Conservation (phyloP, 2,888 invertebrate species). For the Diaphora mendica region DNA sequence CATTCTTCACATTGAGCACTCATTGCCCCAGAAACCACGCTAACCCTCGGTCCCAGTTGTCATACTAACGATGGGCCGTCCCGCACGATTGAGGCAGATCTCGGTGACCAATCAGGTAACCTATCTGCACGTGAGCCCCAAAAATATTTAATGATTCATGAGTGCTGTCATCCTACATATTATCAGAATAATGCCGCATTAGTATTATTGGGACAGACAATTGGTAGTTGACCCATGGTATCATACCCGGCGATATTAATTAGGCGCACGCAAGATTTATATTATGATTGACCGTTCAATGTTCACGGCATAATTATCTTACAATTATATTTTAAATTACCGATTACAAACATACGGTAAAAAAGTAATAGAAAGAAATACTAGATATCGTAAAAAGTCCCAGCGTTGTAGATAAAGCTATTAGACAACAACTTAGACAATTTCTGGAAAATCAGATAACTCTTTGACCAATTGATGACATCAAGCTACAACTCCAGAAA, state of each 20-base stretch:
- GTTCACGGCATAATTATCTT: background rate
- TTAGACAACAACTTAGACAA: too few species aligned
- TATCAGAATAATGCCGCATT: background rate
- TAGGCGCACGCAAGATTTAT: background rate
- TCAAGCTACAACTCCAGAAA: background rate
- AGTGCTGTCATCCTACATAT: background rate
- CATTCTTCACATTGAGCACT: too few species aligned
- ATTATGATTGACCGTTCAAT: conserved; percentile 5
- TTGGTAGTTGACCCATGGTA: conserved; percentile 20
- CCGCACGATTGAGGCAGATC: too few species aligned
- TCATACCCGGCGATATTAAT: conserved; percentile 2
- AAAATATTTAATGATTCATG: background rate
- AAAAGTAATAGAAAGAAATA: background rate
- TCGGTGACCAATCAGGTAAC: too few species aligned
- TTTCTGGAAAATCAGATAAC: too few species aligned
- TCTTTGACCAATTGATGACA: background rate
- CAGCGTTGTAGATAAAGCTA: too few species aligned
- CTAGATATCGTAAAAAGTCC: too few species aligned
- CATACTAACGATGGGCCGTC: too few species aligned
- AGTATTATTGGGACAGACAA: conserved; percentile 10
- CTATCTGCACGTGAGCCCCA: too few species aligned
- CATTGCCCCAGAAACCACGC: too few species aligned
- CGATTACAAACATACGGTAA: background rate
- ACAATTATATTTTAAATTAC: background rate
- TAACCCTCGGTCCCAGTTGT: too few species aligned